phyloP scores from a whole-genome alignment of 2,113 vertebrate species.

The Strigops habroptila region DNA sequence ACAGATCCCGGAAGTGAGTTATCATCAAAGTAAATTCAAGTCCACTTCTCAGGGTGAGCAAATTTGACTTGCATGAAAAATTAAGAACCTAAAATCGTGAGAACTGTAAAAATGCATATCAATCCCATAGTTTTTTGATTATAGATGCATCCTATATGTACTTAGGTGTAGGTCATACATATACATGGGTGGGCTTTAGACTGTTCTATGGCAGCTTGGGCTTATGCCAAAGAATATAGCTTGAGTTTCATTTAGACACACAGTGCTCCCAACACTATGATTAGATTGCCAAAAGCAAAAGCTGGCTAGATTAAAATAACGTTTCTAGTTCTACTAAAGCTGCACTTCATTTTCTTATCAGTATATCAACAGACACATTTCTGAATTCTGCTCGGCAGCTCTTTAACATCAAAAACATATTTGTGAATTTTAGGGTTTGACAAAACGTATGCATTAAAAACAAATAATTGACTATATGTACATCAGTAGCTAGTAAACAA shows the following conservation, averaged over 20 bases:
- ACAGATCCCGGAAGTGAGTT: background rate
- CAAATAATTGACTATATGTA: background rate
- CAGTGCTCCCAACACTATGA: background rate
- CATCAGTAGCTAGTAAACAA: background rate
- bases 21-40: background rate
- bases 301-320: background rate
- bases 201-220: background rate
- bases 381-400: background rate
- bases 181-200: background rate
- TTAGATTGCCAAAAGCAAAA: background rate
- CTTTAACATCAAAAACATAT: accelerated
- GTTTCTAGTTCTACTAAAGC: background rate
- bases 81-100: accelerated
- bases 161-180: background rate
- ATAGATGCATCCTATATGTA: background rate
- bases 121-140: background rate
- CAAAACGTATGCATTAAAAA: background rate
- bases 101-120: background rate
- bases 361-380: background rate
- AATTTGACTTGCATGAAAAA: background rate
- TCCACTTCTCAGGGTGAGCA: background rate
- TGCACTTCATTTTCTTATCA: background rate
- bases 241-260: background rate
- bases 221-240: background rate
- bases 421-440: background rate